Conservation (phyloP, 2,888 invertebrate species). For the Sphecodes monilicornis region DNA sequence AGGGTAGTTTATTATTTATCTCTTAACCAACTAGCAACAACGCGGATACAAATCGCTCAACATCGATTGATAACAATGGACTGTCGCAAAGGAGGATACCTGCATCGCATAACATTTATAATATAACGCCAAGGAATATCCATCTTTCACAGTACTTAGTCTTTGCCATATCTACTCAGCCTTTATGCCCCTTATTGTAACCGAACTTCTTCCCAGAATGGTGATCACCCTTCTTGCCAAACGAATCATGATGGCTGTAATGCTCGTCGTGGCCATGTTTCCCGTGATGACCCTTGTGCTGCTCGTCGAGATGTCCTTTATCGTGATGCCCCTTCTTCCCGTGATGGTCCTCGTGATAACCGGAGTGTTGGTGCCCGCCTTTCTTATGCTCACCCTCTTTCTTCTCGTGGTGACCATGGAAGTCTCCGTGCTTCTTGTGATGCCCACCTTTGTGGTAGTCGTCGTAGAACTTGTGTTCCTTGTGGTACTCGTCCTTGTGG, state of each 20-base stretch:
- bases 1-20: not conserved
- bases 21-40: not conserved
- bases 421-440: conserved; percentile 89
- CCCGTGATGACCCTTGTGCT: conserved; percentile 88
- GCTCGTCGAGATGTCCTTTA: conserved; percentile 88
- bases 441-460: conserved; percentile 90
- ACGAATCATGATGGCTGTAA: conserved; percentile 86
- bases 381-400: conserved; percentile 88
- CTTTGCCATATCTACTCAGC: conserved; percentile 8
- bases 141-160: not conserved
- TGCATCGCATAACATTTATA: not conserved
- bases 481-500: conserved; percentile 92
- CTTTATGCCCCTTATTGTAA: conserved; percentile 62
- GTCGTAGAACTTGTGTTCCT: conserved; percentile 92
- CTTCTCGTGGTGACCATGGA: conserved; percentile 88
- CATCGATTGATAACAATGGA: not conserved
- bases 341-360: conserved; percentile 87
- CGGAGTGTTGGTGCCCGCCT: conserved; percentile 88
- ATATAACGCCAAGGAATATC: not conserved
- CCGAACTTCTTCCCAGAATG: conserved; percentile 85
- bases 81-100: not conserved
- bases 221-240: conserved; percentile 87
- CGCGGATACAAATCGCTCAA: not conserved
- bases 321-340: conserved; percentile 89
- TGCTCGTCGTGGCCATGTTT: conserved; percentile 88